Evolutionary conservation across 2,888 invertebrate genomes (phyloP), one percentile per base, ranked within the genome.

Genomic region (Ptychoptera contaminata): DNA sequence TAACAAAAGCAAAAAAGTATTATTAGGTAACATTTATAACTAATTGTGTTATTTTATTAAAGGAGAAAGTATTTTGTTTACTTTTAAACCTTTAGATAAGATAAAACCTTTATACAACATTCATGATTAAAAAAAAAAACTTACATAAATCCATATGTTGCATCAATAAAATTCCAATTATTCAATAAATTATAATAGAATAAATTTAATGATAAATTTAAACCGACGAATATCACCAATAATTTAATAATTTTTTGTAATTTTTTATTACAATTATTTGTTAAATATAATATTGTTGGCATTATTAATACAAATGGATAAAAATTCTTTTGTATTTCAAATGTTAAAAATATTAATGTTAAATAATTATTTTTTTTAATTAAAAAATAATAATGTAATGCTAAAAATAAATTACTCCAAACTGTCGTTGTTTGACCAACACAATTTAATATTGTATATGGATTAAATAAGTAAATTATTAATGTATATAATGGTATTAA

Each of bases 361-460:
- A 76, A 52, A 14, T 78, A 45, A 48, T 77, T 67, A 38, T 71
- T 67, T 5, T 78, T 79, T 66, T 73, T 74, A 15, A 79, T 69
- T 59, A 88, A 77, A 37, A 76, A 75, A 57, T 76, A 76, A 31
- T 93, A 68, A 42, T 80, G 74, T 5, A 79, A 55, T 1, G 88
- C 76, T 29, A 88, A 67, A 40, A 84, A 71, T n/a, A 92, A 69
- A 67, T 94, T 94, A 54, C 83, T 82, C 52, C 93, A 78, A 10
- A 90, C 85, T 2, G 90, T 90, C 2, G 93, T 92, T 0, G 93
- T 90, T 62, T 82, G 77, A 9, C 85, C 91, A 30, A 83, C 79
- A 67, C 92, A 94, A 55, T 82, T 86, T 44, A 90, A 68, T 46
- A 94, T 74, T 30, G 82, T 78, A 59, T 87, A 87, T 1, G 94